Conservation (phyloP, 2,113 vertebrate genomes). For the Leptobrachium leishanense region DNA sequence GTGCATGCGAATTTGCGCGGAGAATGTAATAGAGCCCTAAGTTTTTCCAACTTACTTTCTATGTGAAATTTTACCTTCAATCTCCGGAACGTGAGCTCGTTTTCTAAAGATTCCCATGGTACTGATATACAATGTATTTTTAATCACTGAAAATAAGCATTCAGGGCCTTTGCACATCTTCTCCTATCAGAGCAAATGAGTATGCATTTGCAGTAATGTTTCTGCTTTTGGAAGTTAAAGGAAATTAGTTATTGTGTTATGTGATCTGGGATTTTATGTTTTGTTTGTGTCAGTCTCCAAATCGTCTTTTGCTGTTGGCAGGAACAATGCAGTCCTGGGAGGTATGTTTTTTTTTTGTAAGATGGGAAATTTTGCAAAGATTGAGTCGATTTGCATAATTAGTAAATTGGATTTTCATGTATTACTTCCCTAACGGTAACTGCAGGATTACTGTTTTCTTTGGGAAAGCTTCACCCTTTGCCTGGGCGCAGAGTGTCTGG, state of each 20-base stretch:
- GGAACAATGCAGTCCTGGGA: slow-evolving; percentile 24
- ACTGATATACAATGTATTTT: too few relatives aligned
- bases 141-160: too few relatives aligned
- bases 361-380: slow-evolving; percentile 40
- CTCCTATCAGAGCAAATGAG: too few relatives aligned
- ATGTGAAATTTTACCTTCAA: too few relatives aligned
- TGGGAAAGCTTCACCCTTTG: neutral
- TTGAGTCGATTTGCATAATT: slow-evolving; percentile 40
- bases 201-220: neutral
- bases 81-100: too few relatives aligned
- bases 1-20: too few relatives aligned
- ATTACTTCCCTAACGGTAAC: slow-evolving; percentile 18
- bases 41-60: too few relatives aligned
- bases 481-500: neutral
- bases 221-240: slow-evolving; percentile 5
- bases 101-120: too few relatives aligned
- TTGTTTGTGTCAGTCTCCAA: slow-evolving; percentile 16
- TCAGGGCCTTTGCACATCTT: too few relatives aligned
- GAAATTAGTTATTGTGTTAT: slow-evolving; percentile 28
- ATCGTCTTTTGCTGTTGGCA: slow-evolving; percentile 25
- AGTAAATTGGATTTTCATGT: slow-evolving; percentile 45
- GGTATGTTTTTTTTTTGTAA: slow-evolving; percentile 9
- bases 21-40: too few relatives aligned
- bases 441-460: slow-evolving; percentile 6
- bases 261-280: slow-evolving; percentile 15